phyloP scores from a whole-genome alignment of 2,888 invertebrate species.

The Ectemnius continuus region DNA sequence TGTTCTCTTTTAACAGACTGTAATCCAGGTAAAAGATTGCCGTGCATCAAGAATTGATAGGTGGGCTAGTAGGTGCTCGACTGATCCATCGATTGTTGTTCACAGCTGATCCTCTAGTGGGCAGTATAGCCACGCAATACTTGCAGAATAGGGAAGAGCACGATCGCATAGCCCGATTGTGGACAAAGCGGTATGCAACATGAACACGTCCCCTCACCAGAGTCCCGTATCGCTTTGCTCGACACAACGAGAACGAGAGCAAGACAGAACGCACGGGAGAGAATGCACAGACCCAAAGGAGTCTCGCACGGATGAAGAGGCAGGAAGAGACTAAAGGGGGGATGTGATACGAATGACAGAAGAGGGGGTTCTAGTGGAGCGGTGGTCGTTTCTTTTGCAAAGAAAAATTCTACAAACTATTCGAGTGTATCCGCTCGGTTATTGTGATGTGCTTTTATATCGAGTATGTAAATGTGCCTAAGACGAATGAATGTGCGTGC shows the following conservation, averaged over 20 bases:
- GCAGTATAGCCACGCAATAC: slow-evolving; percentile 99
- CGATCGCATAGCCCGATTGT: slow-evolving; percentile 97
- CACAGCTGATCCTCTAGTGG: slow-evolving; percentile 96
- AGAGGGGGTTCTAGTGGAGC: slow-evolving; percentile 11
- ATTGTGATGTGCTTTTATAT: slow-evolving; percentile 66
- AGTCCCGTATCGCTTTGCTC: slow-evolving; percentile 31
- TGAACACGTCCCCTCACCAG: slow-evolving; percentile 79
- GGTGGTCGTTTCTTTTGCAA: slow-evolving; percentile 37
- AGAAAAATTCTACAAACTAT: slow-evolving; percentile 29
- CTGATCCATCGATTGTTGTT: slow-evolving; percentile 59
- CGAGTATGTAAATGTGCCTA: slow-evolving; percentile 66
- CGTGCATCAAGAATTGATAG: not conserved
- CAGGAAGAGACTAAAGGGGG: slow-evolving; percentile 4
- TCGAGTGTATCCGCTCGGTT: slow-evolving; percentile 57
- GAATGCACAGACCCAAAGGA: slow-evolving; percentile 6
- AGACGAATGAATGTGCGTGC: slow-evolving; percentile 62
- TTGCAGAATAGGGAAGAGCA: slow-evolving; percentile 98
- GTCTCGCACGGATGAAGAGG: not conserved
- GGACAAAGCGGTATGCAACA: slow-evolving; percentile 99
- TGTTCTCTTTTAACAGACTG: slow-evolving; percentile 99
- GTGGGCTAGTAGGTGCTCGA: not conserved
- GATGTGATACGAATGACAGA: not conserved
- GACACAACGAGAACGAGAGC: slow-evolving; percentile 25
- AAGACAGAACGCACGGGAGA: not conserved
- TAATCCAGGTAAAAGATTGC: slow-evolving; percentile 89